Conservation (phyloP, 2,797 vertebrate genomes). For the Sarcoramphus papa region DNA sequence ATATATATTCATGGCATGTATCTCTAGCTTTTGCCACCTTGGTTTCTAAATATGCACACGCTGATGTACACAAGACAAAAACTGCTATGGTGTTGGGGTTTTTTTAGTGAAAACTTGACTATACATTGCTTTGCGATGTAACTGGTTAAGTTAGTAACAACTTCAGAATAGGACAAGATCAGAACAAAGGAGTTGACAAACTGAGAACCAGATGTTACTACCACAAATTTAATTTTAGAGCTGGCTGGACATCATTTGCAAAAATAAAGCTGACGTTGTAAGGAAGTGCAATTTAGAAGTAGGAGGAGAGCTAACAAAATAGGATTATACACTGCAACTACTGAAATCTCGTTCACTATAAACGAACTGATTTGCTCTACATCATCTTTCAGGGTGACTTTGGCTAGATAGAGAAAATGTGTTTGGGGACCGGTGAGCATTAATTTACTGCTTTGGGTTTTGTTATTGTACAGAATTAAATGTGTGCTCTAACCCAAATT, state of each 20-base stretch:
- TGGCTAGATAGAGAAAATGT: background rate
- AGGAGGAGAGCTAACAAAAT: background rate
- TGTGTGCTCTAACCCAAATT: background rate
- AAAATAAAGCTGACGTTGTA: background rate
- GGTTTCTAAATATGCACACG: background rate
- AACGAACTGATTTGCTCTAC: background rate
- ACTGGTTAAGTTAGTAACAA: background rate
- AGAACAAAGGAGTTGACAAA: slow-evolving; percentile 18
- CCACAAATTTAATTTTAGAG: slow-evolving; percentile 29
- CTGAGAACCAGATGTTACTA: background rate
- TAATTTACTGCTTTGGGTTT: slow-evolving; percentile 21
- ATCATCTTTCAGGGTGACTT: slow-evolving; percentile 35
- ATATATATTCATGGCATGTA: background rate
- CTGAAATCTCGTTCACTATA: background rate
- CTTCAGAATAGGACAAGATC: background rate
- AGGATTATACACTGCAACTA: background rate
- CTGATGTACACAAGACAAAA: background rate
- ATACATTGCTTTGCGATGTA: background rate
- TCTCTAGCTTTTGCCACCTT: background rate
- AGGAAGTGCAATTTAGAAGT: background rate
- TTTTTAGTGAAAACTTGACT: background rate
- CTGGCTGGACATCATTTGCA: background rate
- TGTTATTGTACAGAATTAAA: slow-evolving; percentile 41
- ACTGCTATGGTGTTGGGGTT: background rate
- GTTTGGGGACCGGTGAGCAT: background rate